Evolutionary conservation across 2,113 vertebrate species (phyloP).

Genomic region (Malurus cyaneus): DNA sequence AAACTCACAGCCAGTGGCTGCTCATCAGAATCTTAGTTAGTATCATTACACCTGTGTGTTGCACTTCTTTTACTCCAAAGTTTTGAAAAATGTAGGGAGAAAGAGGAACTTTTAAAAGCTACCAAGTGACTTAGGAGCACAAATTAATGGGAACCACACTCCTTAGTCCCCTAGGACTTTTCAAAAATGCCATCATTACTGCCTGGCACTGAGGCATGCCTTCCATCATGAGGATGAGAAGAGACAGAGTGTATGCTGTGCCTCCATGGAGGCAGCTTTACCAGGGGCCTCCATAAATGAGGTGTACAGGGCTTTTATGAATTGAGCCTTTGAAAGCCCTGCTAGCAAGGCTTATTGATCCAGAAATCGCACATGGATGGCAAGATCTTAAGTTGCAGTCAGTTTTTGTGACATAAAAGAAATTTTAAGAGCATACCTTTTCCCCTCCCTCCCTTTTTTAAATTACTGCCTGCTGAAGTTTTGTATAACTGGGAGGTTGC

Average conservation of each 20-base stretch:
- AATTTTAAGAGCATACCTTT: constrained; percentile 28
- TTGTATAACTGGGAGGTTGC: constrained; percentile 6
- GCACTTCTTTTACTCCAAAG: background rate
- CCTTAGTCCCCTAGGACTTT: background rate
- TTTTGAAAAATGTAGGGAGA: background rate
- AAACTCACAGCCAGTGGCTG: background rate
- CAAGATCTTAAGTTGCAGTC: constrained; percentile 55
- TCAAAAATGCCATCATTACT: constrained; percentile 12
- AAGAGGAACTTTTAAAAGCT: background rate
- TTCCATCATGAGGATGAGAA: background rate
- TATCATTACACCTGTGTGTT: background rate
- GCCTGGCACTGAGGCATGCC: background rate
- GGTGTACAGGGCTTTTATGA: background rate
- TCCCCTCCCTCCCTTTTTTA: background rate
- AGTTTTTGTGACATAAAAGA: constrained; percentile 62
- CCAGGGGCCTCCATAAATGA: background rate
- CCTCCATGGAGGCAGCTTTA: background rate
- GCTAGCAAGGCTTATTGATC: constrained; percentile 54
- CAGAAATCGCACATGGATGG: constrained; percentile 22
- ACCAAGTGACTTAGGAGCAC: background rate
- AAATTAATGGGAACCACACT: background rate
- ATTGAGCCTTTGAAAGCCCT: constrained; percentile 46
- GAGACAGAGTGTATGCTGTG: background rate
- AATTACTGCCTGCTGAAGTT: constrained; percentile 40
- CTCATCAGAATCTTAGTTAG: background rate